phyloP scores from a whole-genome alignment of 2,797 vertebrate genomes.

The Diplodus sargus region DNA sequence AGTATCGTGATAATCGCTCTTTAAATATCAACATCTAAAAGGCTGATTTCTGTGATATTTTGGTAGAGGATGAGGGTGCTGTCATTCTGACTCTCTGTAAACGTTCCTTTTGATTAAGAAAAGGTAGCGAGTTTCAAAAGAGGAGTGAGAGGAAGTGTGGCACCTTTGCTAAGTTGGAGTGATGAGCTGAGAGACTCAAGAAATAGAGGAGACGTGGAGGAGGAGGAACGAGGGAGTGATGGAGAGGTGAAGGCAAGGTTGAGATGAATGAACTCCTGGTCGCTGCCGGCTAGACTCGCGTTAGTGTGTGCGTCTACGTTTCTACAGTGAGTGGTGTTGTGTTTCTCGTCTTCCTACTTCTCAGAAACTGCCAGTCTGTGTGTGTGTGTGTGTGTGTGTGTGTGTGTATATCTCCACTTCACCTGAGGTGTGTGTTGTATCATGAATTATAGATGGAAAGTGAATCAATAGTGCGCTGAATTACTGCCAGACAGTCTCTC shows the following conservation, averaged over 20 bases:
- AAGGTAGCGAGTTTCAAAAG: slow-evolving; percentile 8
- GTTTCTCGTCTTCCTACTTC: slow-evolving; percentile 68
- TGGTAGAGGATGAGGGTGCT: neutral
- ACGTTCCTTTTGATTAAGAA: slow-evolving; percentile 12
- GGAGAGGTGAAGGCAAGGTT: slow-evolving; percentile 64
- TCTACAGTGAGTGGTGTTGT: slow-evolving; percentile 58
- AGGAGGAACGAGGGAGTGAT: slow-evolving; percentile 45
- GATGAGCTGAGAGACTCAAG: slow-evolving; percentile 32
- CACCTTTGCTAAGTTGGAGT: slow-evolving; percentile 28
- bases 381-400: slow-evolving; percentile 13
- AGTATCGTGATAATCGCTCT: neutral
- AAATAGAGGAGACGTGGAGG: slow-evolving; percentile 36
- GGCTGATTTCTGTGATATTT: neutral
- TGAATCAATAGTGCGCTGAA: slow-evolving; percentile 81
- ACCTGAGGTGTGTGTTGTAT: slow-evolving; percentile 75
- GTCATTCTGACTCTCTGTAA: slow-evolving; percentile 2
- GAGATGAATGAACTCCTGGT: slow-evolving; percentile 72
- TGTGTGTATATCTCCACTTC: slow-evolving; percentile 58
- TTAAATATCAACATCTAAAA: slow-evolving; percentile 2
- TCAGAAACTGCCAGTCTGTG: slow-evolving; percentile 62
- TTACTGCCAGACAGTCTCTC: slow-evolving; percentile 67
- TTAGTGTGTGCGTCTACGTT: slow-evolving; percentile 21
- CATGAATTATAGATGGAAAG: slow-evolving; percentile 86
- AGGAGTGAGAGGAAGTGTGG: slow-evolving; percentile 18
- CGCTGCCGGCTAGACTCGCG: slow-evolving; percentile 42